These are phyloP conservation scores for Monomorium pharaonis DNA, from an alignment of 1,140 invertebrate genomes.

Conservation along the genomic window DNA sequence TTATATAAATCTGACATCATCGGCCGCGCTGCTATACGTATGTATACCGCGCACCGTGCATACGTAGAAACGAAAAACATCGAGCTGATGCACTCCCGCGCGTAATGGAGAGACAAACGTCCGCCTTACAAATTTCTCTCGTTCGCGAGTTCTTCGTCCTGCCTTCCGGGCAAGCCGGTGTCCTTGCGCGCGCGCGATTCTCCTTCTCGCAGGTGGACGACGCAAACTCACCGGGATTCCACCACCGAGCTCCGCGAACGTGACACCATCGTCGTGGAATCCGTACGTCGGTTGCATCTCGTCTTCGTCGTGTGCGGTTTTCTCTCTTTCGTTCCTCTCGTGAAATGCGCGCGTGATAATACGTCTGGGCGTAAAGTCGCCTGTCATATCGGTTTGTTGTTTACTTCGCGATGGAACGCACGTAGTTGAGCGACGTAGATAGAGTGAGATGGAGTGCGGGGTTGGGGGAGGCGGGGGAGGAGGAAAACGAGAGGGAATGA, in stretches of 20 bases:
- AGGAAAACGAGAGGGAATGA: not conserved
- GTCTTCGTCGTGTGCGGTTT: no score
- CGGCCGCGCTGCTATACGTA: not conserved
- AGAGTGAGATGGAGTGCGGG: not conserved
- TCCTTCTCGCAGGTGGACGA: not conserved
- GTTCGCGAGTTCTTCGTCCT: no score
- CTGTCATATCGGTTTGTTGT: not conserved
- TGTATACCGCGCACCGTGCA: no score
- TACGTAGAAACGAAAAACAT: constrained; percentile 23
- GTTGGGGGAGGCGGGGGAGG: not conserved
- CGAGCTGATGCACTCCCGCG: not conserved
- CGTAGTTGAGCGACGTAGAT: not conserved
- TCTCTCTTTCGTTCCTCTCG: not conserved
- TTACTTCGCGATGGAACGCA: not conserved
- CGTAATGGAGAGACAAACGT: no score
- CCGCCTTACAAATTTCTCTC: not conserved
- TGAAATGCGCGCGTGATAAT: not conserved
- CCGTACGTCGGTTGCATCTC: not conserved
- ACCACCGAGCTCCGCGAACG: not conserved
- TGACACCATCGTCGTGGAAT: not conserved
- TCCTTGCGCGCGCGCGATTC: not conserved
- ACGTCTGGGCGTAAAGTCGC: not conserved
- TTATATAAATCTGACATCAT: constrained; percentile 59
- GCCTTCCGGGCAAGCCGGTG: no score
- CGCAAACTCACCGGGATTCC: not conserved